These are phyloP conservation scores for Phalacrocorax carbo DNA, from an alignment of 2,113 vertebrate species.

Conservation along the genomic window DNA sequence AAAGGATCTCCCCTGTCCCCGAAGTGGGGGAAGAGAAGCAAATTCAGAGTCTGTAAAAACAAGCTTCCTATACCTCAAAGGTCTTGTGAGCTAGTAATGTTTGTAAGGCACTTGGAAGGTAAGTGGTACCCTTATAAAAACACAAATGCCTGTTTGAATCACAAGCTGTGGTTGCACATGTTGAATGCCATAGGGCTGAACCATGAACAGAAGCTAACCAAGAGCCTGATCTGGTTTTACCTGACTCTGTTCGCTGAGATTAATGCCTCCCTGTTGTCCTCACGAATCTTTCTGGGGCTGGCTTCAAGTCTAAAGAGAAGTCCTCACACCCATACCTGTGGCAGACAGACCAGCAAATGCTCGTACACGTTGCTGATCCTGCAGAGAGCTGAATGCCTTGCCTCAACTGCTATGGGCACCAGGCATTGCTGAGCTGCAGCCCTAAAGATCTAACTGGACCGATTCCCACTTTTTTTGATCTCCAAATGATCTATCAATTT, in stretches of 20 bases:
- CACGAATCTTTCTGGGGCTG: not conserved
- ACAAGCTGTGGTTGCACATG: not conserved
- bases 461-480: not conserved
- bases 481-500: not conserved
- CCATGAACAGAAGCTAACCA: not conserved
- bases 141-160: not conserved
- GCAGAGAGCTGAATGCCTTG: not conserved
- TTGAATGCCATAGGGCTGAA: not conserved
- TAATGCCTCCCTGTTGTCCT: not conserved
- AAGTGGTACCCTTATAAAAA: not conserved
- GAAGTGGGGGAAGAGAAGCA: not conserved
- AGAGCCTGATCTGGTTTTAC: not conserved
- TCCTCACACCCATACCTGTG: not conserved
- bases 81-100: not conserved
- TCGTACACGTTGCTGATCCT: not conserved
- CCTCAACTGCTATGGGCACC: not conserved
- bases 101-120: not conserved
- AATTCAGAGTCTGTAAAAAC: not conserved
- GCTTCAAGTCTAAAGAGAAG: not conserved
- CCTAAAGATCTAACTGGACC: not conserved
- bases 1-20: not conserved
- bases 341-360: not conserved
- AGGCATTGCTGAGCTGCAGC: not conserved
- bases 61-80: not conserved
- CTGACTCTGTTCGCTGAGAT: not conserved